These are phyloP conservation scores for Rhinolophus sinicus DNA, from an alignment of 2,113 vertebrate species.

Conservation along the genomic window DNA sequence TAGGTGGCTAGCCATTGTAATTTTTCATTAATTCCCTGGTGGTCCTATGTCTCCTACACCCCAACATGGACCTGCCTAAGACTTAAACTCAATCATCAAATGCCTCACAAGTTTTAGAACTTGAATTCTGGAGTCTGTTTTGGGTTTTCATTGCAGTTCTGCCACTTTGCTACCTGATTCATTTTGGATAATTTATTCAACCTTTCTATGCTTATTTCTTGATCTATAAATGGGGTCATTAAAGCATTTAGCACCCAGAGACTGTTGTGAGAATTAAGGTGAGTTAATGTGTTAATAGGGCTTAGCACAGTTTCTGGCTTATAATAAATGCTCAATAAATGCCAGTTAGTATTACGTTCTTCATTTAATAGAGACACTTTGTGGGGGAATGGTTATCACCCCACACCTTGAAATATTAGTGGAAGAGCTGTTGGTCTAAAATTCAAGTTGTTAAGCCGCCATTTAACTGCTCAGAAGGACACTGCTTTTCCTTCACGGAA, in stretches of 20 bases:
- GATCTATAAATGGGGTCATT: constrained; percentile 7
- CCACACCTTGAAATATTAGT: background rate
- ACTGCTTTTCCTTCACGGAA: background rate
- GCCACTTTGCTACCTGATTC: background rate
- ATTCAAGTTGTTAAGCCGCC: background rate
- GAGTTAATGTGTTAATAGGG: background rate
- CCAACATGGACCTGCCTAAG: background rate
- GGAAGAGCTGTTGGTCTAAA: background rate
- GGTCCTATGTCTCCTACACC: no score
- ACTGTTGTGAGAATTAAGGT: constrained; percentile 9
- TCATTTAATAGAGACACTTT: background rate
- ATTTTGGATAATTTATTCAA: constrained; percentile 1
- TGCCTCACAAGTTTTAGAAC: background rate
- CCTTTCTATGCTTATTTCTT: background rate
- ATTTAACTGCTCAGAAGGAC: background rate
- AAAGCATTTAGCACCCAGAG: background rate
- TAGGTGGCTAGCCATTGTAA: background rate
- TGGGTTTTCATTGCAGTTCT: background rate
- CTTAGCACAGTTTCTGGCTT: background rate
- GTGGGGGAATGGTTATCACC: background rate
- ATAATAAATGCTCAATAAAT: constrained; percentile 14
- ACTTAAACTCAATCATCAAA: background rate
- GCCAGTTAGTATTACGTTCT: background rate
- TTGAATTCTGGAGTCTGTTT: background rate
- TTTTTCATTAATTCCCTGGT: background rate